A percentile compares a stretch with the other conserved stretches of the same genome.
Evolutionary conservation across 2,113 vertebrate genomes (phyloP).

Genomic region (Phrynosoma platyrhinos): DNA sequence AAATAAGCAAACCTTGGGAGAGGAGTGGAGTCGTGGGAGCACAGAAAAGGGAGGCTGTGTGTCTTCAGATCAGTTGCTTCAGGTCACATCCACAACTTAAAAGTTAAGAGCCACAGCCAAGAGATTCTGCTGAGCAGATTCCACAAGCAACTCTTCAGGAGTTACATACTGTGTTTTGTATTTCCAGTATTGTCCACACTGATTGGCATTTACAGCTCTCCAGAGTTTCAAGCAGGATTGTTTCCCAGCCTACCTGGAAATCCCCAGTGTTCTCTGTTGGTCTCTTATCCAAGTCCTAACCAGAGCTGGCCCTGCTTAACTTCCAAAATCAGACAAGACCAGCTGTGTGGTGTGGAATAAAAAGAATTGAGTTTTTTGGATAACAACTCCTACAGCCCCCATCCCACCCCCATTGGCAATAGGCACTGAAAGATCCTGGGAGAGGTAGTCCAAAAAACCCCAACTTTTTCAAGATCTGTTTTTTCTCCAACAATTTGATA

Average conservation of each 20-base stretch:
- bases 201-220: background rate
- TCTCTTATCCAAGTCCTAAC: no score
- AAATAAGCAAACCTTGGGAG: background rate
- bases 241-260: background rate
- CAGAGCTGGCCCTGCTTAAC: no score
- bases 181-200: no score
- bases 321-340: no score
- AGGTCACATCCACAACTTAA: background rate
- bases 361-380: background rate
- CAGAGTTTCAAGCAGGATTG: background rate
- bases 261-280: no score
- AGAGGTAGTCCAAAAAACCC: background rate
- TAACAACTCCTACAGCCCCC: background rate
- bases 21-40: rapidly evolving
- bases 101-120: background rate
- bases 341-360: background rate
- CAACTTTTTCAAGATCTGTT: background rate
- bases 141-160: background rate
- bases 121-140: rapidly evolving
- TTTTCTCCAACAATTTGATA: background rate
- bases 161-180: background rate
- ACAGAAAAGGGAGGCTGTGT: background rate
- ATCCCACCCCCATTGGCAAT: no score
- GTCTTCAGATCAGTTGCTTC: slow-evolving; percentile 16
- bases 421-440: background rate